Base-by-base conservation (phyloP, 2,113 vertebrate species). In the Entelurus aequoreus region DNA sequence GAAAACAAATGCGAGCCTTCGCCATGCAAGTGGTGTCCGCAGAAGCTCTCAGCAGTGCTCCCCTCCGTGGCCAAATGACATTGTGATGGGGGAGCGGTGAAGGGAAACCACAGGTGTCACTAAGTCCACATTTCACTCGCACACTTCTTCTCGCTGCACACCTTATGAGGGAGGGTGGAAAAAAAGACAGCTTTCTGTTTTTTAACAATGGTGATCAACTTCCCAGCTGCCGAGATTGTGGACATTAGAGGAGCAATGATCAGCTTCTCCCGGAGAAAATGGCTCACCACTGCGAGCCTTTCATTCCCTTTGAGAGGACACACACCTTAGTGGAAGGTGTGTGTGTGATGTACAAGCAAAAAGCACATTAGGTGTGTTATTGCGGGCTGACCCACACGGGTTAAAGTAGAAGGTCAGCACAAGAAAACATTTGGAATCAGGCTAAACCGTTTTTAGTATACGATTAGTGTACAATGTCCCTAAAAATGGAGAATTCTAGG, bases 1-100 rank as follows among this genome's bases (percentile, higher is more conserved):
- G 83, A 79, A 84, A 87, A 88, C 86, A 89, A 90, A 91, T 90
- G 87, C 74, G 80, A 78, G 81, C 80, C 82, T 88, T 90, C 87
- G 88, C 89, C 79, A 72, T 69, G 78, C 71, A 19, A 19, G 61
- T 76, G 81, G n/a, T n/a, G n/a, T n/a, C n/a, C n/a, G n/a, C n/a
- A n/a, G 80, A 85, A 87, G 85, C 88, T 88, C 71, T 74, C 40
- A 19, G 48, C 70, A 70, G 82, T 21, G 12, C 48, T 36, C 47
- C 5, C 28, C 74, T 81, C 81, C 77, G 12, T 56, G 81, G 76
- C 68, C 66, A 58, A 54, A 40, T 82, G 86, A 74, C 85, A 89
- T 89, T 71, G 73, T 66, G 78, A 84, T 72, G 71, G 72, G 74
- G 68, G 58, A 15, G 81, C 73, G 59, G 72, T 8, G 44, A 5